Percentiles rank a stretch among this genome's conserved stretches.
These are phyloP conservation scores for Ageneiosus marmoratus DNA, from an alignment of 2,113 vertebrate genomes.

Conservation along the genomic window DNA sequence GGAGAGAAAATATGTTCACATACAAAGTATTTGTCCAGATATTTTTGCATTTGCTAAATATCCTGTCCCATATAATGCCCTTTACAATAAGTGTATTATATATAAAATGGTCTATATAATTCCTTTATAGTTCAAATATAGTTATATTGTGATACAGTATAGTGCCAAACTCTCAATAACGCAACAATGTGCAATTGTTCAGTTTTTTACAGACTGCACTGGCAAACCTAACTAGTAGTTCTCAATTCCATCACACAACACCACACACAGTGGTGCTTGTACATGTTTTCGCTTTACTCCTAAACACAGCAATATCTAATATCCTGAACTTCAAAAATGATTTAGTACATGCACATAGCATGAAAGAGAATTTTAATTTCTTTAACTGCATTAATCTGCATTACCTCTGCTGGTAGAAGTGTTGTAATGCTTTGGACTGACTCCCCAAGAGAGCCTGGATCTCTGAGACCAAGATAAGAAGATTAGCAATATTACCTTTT, in stretches of 20 bases:
- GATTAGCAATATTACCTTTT: constrained; percentile 81
- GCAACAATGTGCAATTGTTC: neutral
- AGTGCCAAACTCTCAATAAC: neutral
- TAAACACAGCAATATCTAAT: neutral
- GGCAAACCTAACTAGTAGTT: neutral
- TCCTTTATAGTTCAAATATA: neutral
- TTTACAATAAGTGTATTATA: neutral
- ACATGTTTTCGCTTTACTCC: constrained; percentile 2
- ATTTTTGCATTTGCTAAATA: neutral
- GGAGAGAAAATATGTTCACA: neutral
- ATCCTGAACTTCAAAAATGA: neutral
- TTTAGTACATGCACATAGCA: neutral
- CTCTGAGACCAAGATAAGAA: neutral
- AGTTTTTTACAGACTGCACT: neutral
- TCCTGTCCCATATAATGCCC: neutral
- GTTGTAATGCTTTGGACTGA: neutral
- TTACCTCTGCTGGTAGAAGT: neutral
- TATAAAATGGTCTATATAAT: neutral
- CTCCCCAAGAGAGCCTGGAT: neutral
- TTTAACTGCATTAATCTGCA: neutral
- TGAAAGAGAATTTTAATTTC: neutral
- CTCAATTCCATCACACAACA: neutral
- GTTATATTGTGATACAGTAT: neutral
- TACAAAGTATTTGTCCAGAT: neutral
- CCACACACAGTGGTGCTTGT: neutral